Evolutionary conservation across 2,888 invertebrate genomes (phyloP), one percentile per base, ranked within the genome.

Genomic region (Synanthedon tipuliformis): DNA sequence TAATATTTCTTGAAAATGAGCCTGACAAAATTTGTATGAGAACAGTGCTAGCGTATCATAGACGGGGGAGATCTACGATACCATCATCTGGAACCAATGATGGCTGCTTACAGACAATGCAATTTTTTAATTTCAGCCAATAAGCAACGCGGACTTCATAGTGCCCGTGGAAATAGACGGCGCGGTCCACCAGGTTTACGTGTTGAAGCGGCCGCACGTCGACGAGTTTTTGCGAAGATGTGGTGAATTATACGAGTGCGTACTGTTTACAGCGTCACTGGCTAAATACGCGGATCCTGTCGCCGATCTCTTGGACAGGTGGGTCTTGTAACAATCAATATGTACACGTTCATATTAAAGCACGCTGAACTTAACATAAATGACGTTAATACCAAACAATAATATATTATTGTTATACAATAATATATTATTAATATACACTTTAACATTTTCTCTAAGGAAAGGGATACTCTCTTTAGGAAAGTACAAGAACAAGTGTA

Each of bases 281-380:
- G 97, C 98, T 58, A 99, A 99, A 93, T 99, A 99, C 89, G 99
- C 99, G 61, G 99, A 99, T 89, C 99, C 99, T 41, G 99, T 99
- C 62, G 98, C 99, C 55, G 98, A 99, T 89, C 90, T 99, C 69
- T 89, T 99, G 65, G 99, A 99, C 89, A 90, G 91, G 89, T 90
- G 61, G 18, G 49, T 49, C 10, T 34, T 10, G 23, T 23, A 23
- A 23, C 23, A 23, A 23, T 23, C 23, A 23, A 23, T 23, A 23
- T n/a, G n/a, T 5, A 23, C 23, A 23, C 23, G 23, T 23, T 23
- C 23, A 23, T 23, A 23, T 23, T 23, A 23, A 23, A 23, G 23
- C 23, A 23, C 23, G 23, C 23, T 23, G 23, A 23, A 23, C 4
- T 23, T 23, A 23, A 23, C 23, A 16, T 16, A 18, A 18, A 34